Evolutionary conservation across 2,113 vertebrate genomes (phyloP).

Genomic region (Eidolon helvum): DNA sequence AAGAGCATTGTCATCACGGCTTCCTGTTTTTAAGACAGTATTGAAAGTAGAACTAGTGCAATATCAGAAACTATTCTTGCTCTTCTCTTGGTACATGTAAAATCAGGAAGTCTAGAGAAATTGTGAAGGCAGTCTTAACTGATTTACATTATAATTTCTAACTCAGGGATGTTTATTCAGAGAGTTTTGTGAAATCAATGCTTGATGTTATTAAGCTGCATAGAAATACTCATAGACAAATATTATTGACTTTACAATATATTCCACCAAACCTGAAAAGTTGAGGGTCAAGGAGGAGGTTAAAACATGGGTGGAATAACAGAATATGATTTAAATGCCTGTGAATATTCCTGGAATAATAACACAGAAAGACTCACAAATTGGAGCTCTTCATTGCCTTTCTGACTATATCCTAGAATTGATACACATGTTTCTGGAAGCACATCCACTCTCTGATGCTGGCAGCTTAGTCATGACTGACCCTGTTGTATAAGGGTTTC

Average conservation of each 20-base stretch:
- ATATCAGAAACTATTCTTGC: constrained; percentile 56
- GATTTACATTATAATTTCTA: constrained; percentile 56
- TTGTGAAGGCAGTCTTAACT: constrained; percentile 16
- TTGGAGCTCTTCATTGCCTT: too few species aligned
- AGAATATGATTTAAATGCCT: not conserved
- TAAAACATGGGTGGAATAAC: not conserved
- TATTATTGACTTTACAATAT: not conserved
- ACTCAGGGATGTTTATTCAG: not conserved
- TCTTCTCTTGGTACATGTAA: constrained; percentile 41
- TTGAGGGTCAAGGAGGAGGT: not conserved
- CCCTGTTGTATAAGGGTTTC: not conserved
- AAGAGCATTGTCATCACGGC: constrained; percentile 36
- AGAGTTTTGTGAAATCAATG: constrained; percentile 24
- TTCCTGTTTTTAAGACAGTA: constrained; percentile 75
- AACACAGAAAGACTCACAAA: too few species aligned
- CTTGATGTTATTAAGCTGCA: not conserved
- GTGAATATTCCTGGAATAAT: not conserved
- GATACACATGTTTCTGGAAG: not conserved
- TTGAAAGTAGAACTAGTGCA: constrained; percentile 71
- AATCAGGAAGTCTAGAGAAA: constrained; percentile 65
- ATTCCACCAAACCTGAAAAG: not conserved
- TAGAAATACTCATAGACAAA: not conserved
- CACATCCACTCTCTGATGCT: not conserved
- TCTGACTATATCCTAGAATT: not conserved
- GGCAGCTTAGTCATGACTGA: not conserved